These are phyloP conservation scores for Rhizomys pruinosus DNA, from an alignment of 2,113 vertebrate species.

Conservation along the genomic window DNA sequence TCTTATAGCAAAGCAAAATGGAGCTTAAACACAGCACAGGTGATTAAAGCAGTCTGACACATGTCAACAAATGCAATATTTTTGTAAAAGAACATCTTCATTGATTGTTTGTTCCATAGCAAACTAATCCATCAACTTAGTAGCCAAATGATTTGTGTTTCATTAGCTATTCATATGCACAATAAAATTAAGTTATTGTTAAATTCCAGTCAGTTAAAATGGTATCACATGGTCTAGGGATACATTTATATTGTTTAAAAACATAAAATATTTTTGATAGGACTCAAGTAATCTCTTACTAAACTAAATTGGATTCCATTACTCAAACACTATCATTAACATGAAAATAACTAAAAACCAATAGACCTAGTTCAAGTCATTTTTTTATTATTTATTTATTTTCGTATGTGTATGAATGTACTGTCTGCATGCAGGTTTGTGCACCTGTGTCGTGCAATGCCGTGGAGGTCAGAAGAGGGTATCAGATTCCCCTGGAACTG, in stretches of 20 bases:
- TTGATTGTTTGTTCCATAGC: slow-evolving; percentile 10
- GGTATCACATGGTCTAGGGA: not conserved
- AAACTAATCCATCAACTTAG: not conserved
- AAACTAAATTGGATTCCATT: slow-evolving; percentile 57
- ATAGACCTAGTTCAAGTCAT: not conserved
- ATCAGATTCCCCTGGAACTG: too few species aligned
- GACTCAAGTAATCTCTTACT: not conserved
- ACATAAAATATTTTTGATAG: too few species aligned
- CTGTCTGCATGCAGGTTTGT: too few species aligned
- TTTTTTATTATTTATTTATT: too few species aligned
- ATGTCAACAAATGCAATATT: not conserved
- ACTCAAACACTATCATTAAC: slow-evolving; percentile 46
- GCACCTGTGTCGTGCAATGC: too few species aligned
- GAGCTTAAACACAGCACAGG: not conserved
- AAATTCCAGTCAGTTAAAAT: not conserved
- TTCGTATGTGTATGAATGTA: too few species aligned
- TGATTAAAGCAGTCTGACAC: not conserved
- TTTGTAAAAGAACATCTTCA: not conserved
- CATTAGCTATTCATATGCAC: not conserved
- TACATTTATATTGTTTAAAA: too few species aligned
- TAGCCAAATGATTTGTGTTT: not conserved
- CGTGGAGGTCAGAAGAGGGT: too few species aligned
- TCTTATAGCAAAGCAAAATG: not conserved
- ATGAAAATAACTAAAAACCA: slow-evolving; percentile 58
- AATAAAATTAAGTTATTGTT: slow-evolving; percentile 13